Evolutionary conservation across 2,797 vertebrate species (phyloP), one percentile per base, ranked within the genome.

Genomic region (Scolopax rusticola): DNA sequence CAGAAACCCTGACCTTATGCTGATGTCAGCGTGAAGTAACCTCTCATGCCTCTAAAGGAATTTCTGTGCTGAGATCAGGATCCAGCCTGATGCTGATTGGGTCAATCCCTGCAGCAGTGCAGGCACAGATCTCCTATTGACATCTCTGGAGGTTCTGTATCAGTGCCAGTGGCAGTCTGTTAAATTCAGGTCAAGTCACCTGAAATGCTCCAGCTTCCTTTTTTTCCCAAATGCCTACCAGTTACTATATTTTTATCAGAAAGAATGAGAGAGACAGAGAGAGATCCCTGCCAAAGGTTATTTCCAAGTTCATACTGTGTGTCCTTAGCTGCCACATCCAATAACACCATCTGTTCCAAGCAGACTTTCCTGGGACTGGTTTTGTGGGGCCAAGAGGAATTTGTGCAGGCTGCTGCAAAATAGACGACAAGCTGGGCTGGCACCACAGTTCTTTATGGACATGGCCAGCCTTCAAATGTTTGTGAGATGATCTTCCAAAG

Each of bases 141-240:
- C 64, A 41, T 48, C n/a, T 73, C 76, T 16, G 30, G 50, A 54
- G 63, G 51, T 50, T 90, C 68, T 69, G 78, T 45, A 38, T 68
- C 75, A 64, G 16, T 19, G 68, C 78, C 75, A 11, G 11, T 60
- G 63, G 83, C 71, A 89, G 89, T 45, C 85, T 8, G 30, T 81
- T 94, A 87, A 97, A 97, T 86, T 75, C 95, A 92, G 96, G 92
- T 97, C 94, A 95, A 89, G 85, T 56, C 98, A 97, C 89, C 95
- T 95, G 95, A 94, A 97, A 97, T 27, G 61, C 78, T 96, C 94
- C 94, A 94, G 84, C 75, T 95, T 94, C 86, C 92, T 90, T 67
- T 3, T 3, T 61, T 76, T 95, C 95, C 88, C 87, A 95, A 94
- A 95, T 87, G 86, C 95, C 95, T 92, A 90, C 96, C 86, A 85